Evolutionary conservation across 2,888 invertebrate genomes (phyloP).

Genomic region (Mellilla xanthometata): DNA sequence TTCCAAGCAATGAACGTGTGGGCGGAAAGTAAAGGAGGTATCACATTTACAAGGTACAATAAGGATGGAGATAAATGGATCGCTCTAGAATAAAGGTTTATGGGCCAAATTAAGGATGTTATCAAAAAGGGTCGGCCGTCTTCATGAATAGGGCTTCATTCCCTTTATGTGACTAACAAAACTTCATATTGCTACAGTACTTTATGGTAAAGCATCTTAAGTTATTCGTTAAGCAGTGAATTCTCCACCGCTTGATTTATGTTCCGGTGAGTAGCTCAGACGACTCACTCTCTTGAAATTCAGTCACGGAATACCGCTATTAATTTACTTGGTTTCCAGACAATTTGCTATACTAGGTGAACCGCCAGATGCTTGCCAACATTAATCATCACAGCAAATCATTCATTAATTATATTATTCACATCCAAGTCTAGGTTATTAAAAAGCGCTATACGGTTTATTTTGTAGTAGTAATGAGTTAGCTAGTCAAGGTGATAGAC

Average conservation of each 20-base stretch:
- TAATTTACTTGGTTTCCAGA: constrained; percentile 31
- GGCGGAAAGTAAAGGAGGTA: constrained; percentile 25
- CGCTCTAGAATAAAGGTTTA: constrained; percentile 20
- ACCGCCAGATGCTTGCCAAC: constrained; percentile 27
- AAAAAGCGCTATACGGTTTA: constrained; percentile 37
- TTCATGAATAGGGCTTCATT: constrained; percentile 8
- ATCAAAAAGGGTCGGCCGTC: constrained; percentile 23
- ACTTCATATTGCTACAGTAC: not conserved
- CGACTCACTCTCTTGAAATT: constrained; percentile 29
- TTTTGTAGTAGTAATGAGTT: constrained; percentile 24
- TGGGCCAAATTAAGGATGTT: constrained; percentile 23
- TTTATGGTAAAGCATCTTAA: not conserved
- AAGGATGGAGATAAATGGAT: constrained; percentile 25
- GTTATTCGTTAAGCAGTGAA: constrained; percentile 11
- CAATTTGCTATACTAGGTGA: constrained; percentile 26
- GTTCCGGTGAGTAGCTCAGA: constrained; percentile 12
- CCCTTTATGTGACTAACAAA: not conserved
- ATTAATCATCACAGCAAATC: constrained; percentile 30
- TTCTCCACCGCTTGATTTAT: constrained; percentile 14
- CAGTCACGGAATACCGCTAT: constrained; percentile 38
- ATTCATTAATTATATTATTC: constrained; percentile 20
- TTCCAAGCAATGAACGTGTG: constrained; percentile 15
- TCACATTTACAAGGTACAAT: constrained; percentile 22
- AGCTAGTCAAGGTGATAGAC: constrained; percentile 22
- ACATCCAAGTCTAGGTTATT: constrained; percentile 19